Conservation (phyloP, 2,113 vertebrate species). For the Steatornis caripensis region DNA sequence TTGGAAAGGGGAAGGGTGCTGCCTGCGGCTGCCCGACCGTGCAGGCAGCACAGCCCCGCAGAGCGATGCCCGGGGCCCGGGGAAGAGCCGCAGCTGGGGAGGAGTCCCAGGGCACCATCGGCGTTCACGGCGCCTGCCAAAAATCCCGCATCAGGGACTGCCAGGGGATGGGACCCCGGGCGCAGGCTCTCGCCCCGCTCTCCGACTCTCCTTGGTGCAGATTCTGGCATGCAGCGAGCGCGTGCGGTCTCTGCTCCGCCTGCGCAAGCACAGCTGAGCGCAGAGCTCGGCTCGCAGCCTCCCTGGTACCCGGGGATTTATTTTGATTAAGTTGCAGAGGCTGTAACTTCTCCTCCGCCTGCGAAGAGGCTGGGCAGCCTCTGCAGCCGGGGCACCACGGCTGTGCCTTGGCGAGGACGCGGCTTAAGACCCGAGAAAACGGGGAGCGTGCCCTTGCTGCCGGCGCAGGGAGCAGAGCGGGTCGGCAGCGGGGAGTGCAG, state of each 20-base stretch:
- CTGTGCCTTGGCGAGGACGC: neutral
- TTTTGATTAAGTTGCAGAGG: neutral
- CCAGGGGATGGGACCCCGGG: neutral
- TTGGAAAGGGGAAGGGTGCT: neutral
- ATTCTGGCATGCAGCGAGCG: rapidly evolving
- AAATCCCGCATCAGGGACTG: rapidly evolving
- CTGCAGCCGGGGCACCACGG: neutral
- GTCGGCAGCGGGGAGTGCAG: rapidly evolving
- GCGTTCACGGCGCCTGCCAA: neutral
- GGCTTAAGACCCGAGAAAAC: rapidly evolving
- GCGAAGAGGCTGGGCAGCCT: rapidly evolving
- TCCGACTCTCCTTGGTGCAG: neutral
- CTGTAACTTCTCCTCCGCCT: neutral
- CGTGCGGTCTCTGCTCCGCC: neutral
- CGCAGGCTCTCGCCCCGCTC: rapidly evolving
- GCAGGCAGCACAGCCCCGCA: neutral
- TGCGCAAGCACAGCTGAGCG: rapidly evolving
- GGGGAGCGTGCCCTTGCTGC: neutral
- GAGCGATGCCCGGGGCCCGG: neutral
- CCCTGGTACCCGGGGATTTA: neutral
- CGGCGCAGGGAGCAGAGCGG: rapidly evolving
- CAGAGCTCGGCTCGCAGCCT: neutral
- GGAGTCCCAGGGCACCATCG: rapidly evolving
- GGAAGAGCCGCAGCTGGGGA: neutral
- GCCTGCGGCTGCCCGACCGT: neutral